Base-by-base conservation (phyloP, 1,140 invertebrate species). In the Euwallacea similis region DNA sequence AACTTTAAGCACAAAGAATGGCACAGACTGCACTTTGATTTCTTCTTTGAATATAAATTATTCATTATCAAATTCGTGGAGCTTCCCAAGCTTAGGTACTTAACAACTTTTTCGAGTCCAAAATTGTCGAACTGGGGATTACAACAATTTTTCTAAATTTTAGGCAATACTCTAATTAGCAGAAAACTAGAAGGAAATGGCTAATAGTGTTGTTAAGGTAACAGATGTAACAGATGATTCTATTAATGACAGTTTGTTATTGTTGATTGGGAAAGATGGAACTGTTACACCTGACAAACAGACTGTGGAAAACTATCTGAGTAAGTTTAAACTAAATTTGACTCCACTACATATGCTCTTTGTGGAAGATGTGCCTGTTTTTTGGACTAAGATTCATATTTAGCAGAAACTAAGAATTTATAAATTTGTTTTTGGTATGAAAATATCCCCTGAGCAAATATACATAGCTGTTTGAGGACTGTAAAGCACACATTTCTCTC, bases 151-250 rank as follows among this genome's bases (percentile, higher is more conserved):
- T 50, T 50, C 46, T 50, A 50, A 13, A 50, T 13, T 13, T 11
- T 50, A 11, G 46, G 13, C 6, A 10, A 50, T 50, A 3, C 46
- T 50, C 9, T 11, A 50, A 50, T 50, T 13, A 50, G 13, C 46
- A 50, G 9, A 11, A 13, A 50, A 13, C 46, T 33, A 64, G 8
- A 15, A 56, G 42, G 78, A 62, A 66, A 81, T 80, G 78, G 77
- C 80, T 4, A 76, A 78, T 71, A 81, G 79, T 67, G 73, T 78
- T 74, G 79, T 81, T 75, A 79, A 79, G 75, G 76, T 81, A 76
- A 79, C 79, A 42, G 79, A 78, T 72, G 71, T 74, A 64, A 76
- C 64, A 61, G 69, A 75, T 69, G 72, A 75, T 21, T 61, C 56
- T 44, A 56, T 70, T 16, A 78, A 76, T 76, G 77, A 78, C 73